A percentile compares a stretch with the other conserved stretches of the same genome.
These are phyloP conservation scores for Limanda limanda DNA, from an alignment of 2,113 vertebrate species.

Conservation along the genomic window DNA sequence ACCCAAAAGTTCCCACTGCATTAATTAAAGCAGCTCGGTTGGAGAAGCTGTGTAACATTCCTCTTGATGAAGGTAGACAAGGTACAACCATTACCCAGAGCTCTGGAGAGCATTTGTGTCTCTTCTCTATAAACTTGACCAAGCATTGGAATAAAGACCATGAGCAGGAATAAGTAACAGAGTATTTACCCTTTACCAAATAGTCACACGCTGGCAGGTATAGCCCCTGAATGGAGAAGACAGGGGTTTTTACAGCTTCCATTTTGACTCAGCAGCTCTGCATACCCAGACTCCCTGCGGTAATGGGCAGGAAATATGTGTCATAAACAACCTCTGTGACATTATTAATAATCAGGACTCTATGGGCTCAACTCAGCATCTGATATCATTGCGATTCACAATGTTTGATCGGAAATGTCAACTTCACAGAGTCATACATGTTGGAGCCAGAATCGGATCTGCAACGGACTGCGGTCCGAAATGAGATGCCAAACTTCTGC, in stretches of 20 bases:
- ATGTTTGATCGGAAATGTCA: too few relatives aligned
- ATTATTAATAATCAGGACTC: neutral
- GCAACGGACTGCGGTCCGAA: too few relatives aligned
- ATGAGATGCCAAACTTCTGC: too few relatives aligned
- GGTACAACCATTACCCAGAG: conserved; percentile 51
- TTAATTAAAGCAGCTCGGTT: conserved; percentile 67
- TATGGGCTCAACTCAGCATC: neutral
- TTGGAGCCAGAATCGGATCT: too few relatives aligned
- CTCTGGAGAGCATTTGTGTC: conserved; percentile 50
- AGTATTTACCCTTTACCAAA: conserved; percentile 16
- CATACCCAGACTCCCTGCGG: neutral
- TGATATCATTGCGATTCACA: neutral
- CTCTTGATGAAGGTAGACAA: conserved; percentile 60
- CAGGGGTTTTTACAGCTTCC: neutral
- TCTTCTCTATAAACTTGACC: neutral
- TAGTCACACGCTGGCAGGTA: conserved; percentile 2
- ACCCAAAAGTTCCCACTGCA: conserved; percentile 60
- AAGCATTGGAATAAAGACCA: neutral
- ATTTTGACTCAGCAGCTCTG: neutral
- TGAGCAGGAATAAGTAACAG: conserved; percentile 5
- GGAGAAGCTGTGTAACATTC: conserved; percentile 47
- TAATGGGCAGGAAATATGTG: neutral
- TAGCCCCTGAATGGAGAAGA: neutral
- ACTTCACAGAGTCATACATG: too few relatives aligned
- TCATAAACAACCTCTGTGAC: neutral